Evolutionary conservation across 2,113 vertebrate species (phyloP).

Genomic region (Ornithorhynchus anatinus): DNA sequence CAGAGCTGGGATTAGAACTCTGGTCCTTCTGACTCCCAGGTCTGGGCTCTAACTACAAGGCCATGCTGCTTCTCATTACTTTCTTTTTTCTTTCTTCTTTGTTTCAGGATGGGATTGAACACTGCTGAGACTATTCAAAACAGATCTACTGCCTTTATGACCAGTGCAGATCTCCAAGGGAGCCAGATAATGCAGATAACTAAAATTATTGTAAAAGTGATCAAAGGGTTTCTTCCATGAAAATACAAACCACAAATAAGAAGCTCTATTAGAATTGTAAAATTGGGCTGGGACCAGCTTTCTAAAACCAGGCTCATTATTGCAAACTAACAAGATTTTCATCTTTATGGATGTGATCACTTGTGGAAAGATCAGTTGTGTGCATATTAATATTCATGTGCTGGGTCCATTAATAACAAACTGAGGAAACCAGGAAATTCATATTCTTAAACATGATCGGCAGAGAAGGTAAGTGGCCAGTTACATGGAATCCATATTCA

Average conservation of each 20-base stretch:
- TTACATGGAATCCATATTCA: constrained; percentile 47
- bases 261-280: not conserved
- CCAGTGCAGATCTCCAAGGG: too few species aligned
- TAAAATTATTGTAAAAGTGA: too few species aligned
- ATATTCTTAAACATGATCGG: constrained; percentile 58
- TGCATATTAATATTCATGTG: constrained; percentile 58
- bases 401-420: constrained; percentile 11
- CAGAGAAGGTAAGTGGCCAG: constrained; percentile 28
- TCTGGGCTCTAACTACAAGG: too few species aligned
- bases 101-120: too few species aligned
- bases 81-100: too few species aligned
- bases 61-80: too few species aligned
- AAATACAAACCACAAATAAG: not conserved
- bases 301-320: constrained; percentile 34
- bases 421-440: constrained; percentile 37
- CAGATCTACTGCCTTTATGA: too few species aligned
- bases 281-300: constrained; percentile 5
- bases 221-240: not conserved
- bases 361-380: constrained; percentile 48
- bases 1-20: too few species aligned
- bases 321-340: constrained; percentile 36
- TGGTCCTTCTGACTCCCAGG: too few species aligned
- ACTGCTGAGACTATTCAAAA: too few species aligned
- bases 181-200: too few species aligned
- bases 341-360: constrained; percentile 51